Evolutionary conservation across 1,140 invertebrate species (phyloP).

Genomic region (Zaprionus ornatus): DNA sequence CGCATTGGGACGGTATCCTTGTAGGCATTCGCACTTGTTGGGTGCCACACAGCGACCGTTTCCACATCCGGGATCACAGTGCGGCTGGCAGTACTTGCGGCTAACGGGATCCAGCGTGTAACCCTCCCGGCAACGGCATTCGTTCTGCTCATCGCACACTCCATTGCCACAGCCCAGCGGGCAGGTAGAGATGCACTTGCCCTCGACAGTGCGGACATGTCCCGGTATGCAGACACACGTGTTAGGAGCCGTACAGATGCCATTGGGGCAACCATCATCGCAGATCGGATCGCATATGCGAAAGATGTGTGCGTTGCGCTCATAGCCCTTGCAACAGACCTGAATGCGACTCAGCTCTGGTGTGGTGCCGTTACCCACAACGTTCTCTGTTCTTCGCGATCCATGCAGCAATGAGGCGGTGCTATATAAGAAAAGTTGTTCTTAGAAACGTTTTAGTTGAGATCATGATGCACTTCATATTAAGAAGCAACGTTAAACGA

Average conservation of each 20-base stretch:
- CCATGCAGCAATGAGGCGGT: constrained; percentile 83
- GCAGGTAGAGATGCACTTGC: constrained; percentile 81
- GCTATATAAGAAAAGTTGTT: constrained; percentile 33
- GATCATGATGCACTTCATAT: too few species aligned
- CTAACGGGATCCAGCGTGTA: constrained; percentile 85
- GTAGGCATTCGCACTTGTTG: constrained; percentile 85
- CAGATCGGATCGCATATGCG: constrained; percentile 86
- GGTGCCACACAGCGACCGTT: constrained; percentile 86
- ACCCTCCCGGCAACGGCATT: constrained; percentile 87
- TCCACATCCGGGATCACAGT: constrained; percentile 86
- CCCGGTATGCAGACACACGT: constrained; percentile 86
- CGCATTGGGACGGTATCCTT: constrained; percentile 78
- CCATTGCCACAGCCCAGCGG: constrained; percentile 84
- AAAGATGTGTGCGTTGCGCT: constrained; percentile 85
- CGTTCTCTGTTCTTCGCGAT: constrained; percentile 70
- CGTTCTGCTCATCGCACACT: constrained; percentile 84
- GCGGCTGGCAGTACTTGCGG: constrained; percentile 85
- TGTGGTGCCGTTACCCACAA: constrained; percentile 85
- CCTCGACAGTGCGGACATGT: constrained; percentile 84
- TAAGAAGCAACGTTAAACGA: too few species aligned
- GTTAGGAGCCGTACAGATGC: constrained; percentile 86
- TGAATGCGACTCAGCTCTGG: constrained; percentile 86
- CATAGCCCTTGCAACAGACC: constrained; percentile 87
- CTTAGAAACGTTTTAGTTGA: neutral
- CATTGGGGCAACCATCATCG: constrained; percentile 85